Percentiles rank a stretch among this genome's conserved stretches.
phyloP scores from a whole-genome alignment of 2,113 vertebrate genomes.

The Triplophysa dalaica region DNA sequence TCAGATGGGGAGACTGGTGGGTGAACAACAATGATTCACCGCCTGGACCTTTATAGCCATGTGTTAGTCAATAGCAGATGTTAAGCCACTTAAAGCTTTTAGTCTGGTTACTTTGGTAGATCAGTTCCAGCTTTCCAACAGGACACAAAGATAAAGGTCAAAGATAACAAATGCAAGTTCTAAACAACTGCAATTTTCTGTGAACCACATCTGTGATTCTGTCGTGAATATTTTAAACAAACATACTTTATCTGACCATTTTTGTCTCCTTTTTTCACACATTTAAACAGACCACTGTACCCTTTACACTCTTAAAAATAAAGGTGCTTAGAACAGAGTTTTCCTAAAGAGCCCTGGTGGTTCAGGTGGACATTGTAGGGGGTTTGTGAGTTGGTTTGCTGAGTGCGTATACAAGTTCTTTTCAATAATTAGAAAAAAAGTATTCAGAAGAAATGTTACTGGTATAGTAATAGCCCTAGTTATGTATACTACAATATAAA shows the following conservation, averaged over 20 bases:
- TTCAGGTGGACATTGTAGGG: no score
- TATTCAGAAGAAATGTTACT: no score
- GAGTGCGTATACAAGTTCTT: no score
- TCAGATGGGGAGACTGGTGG: neutral
- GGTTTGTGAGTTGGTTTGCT: no score
- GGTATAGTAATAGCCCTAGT: no score
- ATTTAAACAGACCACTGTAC: no score
- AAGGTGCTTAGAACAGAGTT: no score
- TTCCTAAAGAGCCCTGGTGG: no score
- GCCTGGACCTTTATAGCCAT: neutral
- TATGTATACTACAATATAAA: no score
- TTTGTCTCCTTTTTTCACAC: no score
- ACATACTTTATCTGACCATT: neutral
- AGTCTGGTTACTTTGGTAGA: neutral
- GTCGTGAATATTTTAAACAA: neutral
- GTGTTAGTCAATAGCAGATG: slow-evolving; percentile 16
- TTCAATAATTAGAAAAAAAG: no score
- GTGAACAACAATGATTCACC: slow-evolving; percentile 1
- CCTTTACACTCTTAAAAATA: no score
- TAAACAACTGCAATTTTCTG: neutral
- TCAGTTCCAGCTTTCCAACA: neutral
- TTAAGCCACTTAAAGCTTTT: neutral
- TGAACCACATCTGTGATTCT: neutral
- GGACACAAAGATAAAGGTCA: neutral
- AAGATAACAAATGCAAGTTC: slow-evolving; percentile 10